Conservation (phyloP, 2,888 invertebrate species). For the Eudemis profundana region DNA sequence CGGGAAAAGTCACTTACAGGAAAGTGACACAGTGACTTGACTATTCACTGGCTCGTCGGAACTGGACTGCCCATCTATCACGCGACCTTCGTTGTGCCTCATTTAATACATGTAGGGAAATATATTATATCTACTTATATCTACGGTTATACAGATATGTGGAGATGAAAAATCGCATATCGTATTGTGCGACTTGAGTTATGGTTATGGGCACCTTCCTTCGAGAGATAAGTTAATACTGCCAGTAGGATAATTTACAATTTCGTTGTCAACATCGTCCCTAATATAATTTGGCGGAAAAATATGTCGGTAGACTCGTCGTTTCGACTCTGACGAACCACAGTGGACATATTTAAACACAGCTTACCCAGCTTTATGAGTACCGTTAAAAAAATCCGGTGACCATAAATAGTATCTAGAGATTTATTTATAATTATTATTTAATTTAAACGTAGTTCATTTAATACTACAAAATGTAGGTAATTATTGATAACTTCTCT, state of each 20-base stretch:
- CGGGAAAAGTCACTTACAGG: not conserved
- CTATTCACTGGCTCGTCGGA: not conserved
- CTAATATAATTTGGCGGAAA: too few species aligned
- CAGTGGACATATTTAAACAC: too few species aligned
- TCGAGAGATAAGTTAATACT: not conserved
- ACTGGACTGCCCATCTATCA: not conserved
- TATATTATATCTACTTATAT: not conserved
- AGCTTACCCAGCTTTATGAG: too few species aligned
- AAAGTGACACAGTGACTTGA: not conserved
- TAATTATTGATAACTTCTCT: too few species aligned
- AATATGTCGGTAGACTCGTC: too few species aligned
- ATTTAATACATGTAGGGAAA: not conserved
- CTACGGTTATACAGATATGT: not conserved
- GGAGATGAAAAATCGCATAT: not conserved
- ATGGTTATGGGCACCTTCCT: not conserved
- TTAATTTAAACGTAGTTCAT: too few species aligned
- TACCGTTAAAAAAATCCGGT: too few species aligned
- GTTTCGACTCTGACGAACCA: too few species aligned
- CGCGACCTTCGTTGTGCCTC: not conserved
- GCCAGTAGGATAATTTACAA: not conserved
- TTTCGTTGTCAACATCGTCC: too few species aligned
- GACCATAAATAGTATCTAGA: too few species aligned
- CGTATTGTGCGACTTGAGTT: not conserved
- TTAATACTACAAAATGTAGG: too few species aligned
- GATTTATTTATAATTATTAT: too few species aligned